Evolutionary conservation across 1,140 invertebrate species (phyloP).

Genomic region (Trachymyrmex septentrionalis): DNA sequence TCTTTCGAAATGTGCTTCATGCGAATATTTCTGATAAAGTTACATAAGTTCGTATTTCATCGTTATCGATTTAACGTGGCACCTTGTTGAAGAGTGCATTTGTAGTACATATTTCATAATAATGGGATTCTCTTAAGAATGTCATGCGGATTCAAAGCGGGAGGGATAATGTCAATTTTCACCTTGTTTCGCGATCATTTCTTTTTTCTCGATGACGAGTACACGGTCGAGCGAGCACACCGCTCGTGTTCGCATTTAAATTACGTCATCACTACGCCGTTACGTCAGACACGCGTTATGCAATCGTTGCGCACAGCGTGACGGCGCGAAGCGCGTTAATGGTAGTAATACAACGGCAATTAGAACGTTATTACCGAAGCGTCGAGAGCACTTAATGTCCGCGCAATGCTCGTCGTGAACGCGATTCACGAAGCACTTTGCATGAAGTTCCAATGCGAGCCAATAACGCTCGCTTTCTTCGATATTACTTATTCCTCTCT

Average conservation of each 20-base stretch:
- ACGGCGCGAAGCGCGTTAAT: conserved; percentile 68
- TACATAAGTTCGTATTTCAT: not conserved
- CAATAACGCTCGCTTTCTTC: not conserved
- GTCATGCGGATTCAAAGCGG: not conserved
- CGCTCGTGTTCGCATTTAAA: conserved; percentile 42
- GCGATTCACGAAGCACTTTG: conserved; percentile 35
- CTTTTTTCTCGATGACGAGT: conserved; percentile 16
- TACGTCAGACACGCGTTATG: conserved; percentile 69
- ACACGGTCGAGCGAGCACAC: conserved; percentile 12
- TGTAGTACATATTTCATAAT: not conserved
- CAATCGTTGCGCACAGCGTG: conserved; percentile 57
- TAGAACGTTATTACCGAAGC: conserved; percentile 73
- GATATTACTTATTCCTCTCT: not conserved
- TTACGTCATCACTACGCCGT: conserved; percentile 63
- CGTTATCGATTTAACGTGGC: not conserved
- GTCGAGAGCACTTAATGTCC: conserved; percentile 65
- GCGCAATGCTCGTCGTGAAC: not conserved
- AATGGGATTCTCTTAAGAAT: not conserved
- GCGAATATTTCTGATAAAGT: not conserved
- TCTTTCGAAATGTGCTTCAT: not conserved
- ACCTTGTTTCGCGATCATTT: not conserved
- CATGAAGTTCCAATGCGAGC: not conserved
- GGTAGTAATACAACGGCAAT: conserved; percentile 73
- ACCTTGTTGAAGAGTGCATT: not conserved
- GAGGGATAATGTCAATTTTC: not conserved